These are phyloP conservation scores for Pheosia gnoma DNA, from an alignment of 2,888 invertebrate species.

Conservation along the genomic window DNA sequence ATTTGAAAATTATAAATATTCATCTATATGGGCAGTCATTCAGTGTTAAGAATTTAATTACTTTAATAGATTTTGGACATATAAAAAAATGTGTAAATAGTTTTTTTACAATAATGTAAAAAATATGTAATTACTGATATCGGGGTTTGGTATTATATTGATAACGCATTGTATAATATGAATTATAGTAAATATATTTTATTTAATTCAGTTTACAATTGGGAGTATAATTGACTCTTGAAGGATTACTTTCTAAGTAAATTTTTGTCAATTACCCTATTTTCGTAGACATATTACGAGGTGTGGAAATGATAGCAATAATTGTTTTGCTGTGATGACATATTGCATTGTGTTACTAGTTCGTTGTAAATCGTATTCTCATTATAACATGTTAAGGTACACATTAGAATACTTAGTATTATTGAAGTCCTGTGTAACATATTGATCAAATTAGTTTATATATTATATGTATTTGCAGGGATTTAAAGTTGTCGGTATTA, in stretches of 20 bases:
- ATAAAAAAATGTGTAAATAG: too few species aligned
- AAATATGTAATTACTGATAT: too few species aligned
- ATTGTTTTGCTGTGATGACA: constrained; percentile 29
- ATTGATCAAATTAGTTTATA: neutral
- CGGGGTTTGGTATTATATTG: too few species aligned
- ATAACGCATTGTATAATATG: too few species aligned
- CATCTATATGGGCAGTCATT: too few species aligned
- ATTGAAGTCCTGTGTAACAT: constrained; percentile 13
- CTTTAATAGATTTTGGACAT: too few species aligned
- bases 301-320: constrained; percentile 28
- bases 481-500: too few species aligned
- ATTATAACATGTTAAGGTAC: constrained; percentile 46
- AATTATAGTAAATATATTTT: too few species aligned
- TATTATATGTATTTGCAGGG: neutral
- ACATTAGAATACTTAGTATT: constrained; percentile 54
- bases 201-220: too few species aligned
- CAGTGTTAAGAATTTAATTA: too few species aligned
- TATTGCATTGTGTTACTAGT: constrained; percentile 23
- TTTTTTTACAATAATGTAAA: too few species aligned
- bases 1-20: too few species aligned
- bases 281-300: constrained; percentile 21
- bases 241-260: neutral
- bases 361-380: constrained; percentile 41
- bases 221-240: neutral
- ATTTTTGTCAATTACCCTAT: constrained; percentile 2